Evolutionary conservation across 1,140 invertebrate genomes (phyloP), one percentile per base, ranked within the genome.

Genomic region (Drosophila nikananu): DNA sequence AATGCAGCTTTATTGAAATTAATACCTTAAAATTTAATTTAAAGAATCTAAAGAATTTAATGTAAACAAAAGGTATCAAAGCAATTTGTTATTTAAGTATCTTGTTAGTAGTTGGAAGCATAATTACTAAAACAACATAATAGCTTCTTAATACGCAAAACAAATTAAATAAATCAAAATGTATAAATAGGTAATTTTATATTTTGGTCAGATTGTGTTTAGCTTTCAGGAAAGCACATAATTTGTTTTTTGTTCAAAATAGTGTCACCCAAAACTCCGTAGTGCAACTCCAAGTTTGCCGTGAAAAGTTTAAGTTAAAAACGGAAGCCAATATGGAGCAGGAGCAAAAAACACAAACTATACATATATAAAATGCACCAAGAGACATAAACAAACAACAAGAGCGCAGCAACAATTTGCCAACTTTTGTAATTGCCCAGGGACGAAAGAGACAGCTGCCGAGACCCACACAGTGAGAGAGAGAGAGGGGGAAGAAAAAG

Each of bases 401-500:
- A 52, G 66, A 61, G 51, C 65, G 37, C 62, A 30, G 32, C 63
- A 71, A 71, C 67, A 68, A 71, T 71, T 71, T 71, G 49, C 39
- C 63, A 83, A 83, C 61, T 83, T 83, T 83, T 80, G 52, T 76
- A 76, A 83, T 83, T 83, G 81, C 70, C 59, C 25, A 58, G 68
- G 23, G 35, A 60, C 48, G 23, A 68, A 19, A 35, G 25, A 41
- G 23, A 32, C 51, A 55, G 21, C 35, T 15, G 23, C 15, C 60
- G 37, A 42, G 51, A 41, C 32, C 12, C 13, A 27, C 17, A 27
- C 6, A 8, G 70, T 19, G 3, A 25, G 17, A n/a, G 19, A 21
- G n/a, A 10, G 1, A 6, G 19, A 44, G 42, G 1, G 32, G 37
- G n/a, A 54, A n/a, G n/a, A n/a, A n/a, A n/a, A 54, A 55, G 35